Evolutionary conservation across 1,140 invertebrate genomes (phyloP).

Genomic region (Apis florea): DNA sequence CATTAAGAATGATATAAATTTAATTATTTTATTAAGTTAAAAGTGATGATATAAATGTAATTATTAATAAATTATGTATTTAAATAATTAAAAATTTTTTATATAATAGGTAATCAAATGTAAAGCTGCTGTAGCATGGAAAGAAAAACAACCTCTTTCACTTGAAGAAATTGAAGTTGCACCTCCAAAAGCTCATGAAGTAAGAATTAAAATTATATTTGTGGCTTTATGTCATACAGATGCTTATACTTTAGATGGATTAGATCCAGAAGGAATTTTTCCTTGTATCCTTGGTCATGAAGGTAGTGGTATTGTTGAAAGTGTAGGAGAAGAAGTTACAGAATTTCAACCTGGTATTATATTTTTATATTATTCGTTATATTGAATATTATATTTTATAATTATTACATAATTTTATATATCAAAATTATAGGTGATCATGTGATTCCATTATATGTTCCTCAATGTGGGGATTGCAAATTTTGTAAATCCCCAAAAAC

Average conservation of each 20-base stretch:
- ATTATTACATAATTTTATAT: neutral
- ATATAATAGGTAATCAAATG: slow-evolving; percentile 88
- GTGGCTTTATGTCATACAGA: slow-evolving; percentile 99
- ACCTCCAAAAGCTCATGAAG: slow-evolving; percentile 94
- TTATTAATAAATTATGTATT: neutral
- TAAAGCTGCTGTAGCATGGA: slow-evolving; percentile 95
- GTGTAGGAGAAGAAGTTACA: slow-evolving; percentile 95
- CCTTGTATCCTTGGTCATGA: slow-evolving; percentile 97
- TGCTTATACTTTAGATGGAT: slow-evolving; percentile 94
- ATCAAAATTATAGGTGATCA: slow-evolving; percentile 88
- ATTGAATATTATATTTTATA: slow-evolving; percentile 6
- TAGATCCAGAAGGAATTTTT: slow-evolving; percentile 96
- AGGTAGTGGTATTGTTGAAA: slow-evolving; percentile 97
- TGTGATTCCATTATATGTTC: slow-evolving; percentile 97
- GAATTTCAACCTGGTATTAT: slow-evolving; percentile 88
- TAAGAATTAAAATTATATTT: slow-evolving; percentile 89
- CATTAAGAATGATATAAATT: neutral
- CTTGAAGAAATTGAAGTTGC: slow-evolving; percentile 96
- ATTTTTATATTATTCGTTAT: slow-evolving; percentile 9
- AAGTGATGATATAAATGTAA: no score
- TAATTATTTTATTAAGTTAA: neutral
- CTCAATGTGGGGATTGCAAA: slow-evolving; percentile 98
- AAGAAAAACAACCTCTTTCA: slow-evolving; percentile 90
- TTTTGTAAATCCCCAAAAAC: slow-evolving; percentile 98
- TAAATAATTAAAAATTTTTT: slow-evolving; percentile 14